Evolutionary conservation across 2,888 invertebrate species (phyloP).

Genomic region (Allolobophora icterica): DNA sequence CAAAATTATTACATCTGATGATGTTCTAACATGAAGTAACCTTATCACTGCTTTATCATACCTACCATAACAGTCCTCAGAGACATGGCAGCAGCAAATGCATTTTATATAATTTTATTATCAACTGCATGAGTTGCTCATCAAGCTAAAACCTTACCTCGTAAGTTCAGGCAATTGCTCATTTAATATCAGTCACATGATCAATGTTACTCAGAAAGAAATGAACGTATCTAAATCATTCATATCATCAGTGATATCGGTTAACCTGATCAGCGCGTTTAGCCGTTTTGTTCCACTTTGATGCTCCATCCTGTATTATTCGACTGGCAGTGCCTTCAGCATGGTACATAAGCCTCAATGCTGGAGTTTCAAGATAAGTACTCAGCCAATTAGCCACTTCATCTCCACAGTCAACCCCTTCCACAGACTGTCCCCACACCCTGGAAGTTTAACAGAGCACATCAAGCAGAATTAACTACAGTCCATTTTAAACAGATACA

Average conservation of each 20-base stretch:
- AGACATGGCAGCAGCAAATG: neutral
- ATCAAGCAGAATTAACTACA: neutral
- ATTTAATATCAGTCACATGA: neutral
- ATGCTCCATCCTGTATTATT: neutral
- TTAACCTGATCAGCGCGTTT: conserved; percentile 31
- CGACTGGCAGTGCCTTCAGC: conserved; percentile 13
- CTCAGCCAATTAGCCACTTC: conserved; percentile 55
- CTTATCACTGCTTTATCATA: neutral
- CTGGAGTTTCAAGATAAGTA: conserved; percentile 48
- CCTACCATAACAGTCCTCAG: neutral
- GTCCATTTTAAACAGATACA: neutral
- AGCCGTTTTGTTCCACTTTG: conserved; percentile 22
- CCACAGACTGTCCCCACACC: conserved; percentile 51
- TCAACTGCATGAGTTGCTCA: neutral
- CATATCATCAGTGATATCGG: neutral
- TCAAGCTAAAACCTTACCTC: neutral
- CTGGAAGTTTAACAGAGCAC: conserved; percentile 47
- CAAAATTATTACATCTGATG: too few relatives aligned
- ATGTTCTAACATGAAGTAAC: too few relatives aligned
- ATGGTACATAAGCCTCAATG: conserved; percentile 36
- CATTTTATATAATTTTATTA: neutral
- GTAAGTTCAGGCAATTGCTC: neutral
- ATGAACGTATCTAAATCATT: neutral
- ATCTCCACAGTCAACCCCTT: conserved; percentile 57
- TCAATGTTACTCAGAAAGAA: neutral